Percentiles rank a stretch among this genome's conserved stretches.
These are phyloP conservation scores for Centruroides sculpturatus DNA, from an alignment of 1,140 invertebrate species.

Conservation along the genomic window DNA sequence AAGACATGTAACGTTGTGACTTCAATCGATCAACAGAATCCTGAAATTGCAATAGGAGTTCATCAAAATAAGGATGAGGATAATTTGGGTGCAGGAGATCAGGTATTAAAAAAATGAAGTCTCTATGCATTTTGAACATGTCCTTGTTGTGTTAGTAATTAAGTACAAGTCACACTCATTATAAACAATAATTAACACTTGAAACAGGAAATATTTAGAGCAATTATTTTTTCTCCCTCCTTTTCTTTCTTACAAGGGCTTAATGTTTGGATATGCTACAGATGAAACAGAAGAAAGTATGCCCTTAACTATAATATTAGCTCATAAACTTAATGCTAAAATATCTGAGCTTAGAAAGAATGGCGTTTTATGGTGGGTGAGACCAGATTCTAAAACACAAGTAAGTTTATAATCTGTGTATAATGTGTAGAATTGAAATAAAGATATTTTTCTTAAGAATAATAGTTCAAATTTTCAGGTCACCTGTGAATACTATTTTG, in stretches of 20 bases:
- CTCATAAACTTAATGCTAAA: conserved; percentile 37
- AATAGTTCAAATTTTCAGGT: conserved; percentile 16
- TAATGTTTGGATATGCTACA: conserved; percentile 24
- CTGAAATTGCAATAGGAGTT: conserved; percentile 43
- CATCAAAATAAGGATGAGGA: conserved; percentile 74
- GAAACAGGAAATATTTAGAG: too few species aligned
- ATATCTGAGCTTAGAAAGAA: conserved; percentile 35
- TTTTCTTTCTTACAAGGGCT: background rate
- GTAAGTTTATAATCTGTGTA: background rate
- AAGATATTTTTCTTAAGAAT: background rate
- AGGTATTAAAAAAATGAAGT: conserved; percentile 28
- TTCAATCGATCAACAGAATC: conserved; percentile 41
- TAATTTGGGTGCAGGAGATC: conserved; percentile 96
- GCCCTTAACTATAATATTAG: conserved; percentile 40
- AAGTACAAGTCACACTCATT: too few species aligned
- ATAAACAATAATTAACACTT: too few species aligned
- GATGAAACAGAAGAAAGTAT: conserved; percentile 45
- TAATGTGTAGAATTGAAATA: background rate
- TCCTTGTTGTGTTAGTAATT: too few species aligned
- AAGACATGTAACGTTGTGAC: conserved; percentile 45
- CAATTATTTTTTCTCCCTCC: too few species aligned
- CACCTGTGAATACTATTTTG: conserved; percentile 24
- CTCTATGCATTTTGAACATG: too few species aligned
- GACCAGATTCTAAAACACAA: conserved; percentile 43
- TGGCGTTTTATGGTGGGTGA: conserved; percentile 37